Base-by-base conservation (phyloP, 2,888 invertebrate genomes). In the Rotaria macrura region DNA sequence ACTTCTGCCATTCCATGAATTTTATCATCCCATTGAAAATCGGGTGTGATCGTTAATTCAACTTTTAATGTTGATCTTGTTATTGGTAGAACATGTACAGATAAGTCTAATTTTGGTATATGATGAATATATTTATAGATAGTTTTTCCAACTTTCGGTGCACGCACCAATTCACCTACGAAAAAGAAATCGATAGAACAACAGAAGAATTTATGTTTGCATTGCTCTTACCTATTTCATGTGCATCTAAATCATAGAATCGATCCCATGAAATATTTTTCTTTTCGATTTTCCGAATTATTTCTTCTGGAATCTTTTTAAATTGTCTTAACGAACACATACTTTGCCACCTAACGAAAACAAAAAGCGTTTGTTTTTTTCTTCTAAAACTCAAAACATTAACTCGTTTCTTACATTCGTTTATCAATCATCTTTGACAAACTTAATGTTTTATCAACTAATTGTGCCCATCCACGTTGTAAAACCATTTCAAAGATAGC, bases 1-100 rank as follows among this genome's bases (percentile, higher is more conserved):
- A 72, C 79, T 43, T 92, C 92, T 7, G 94, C 92, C 85, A 93
- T 92, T 49, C 94, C 94, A 89, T 93, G 93, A 43, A 95, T 92
- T 92, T 97, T 97, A 87, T 97, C 97, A 88, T 99, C 98, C 99
- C 99, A 99, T 89, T 97, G 96, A 91, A 99, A 99, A 91, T 99
- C 98, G 0, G 99, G 98, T 0, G 96, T 96, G 87, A 99, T 95
- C 0, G 97, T 97, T 29, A 99, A 92, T 91, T 99, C 98, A 0
- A 99, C 96, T 85, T 96, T 93, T 38, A 99, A 92, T 0, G 97
- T 98, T 29, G 92, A 92, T 86, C 93, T 90, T 0, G 99, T 99
- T 87, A 99, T 96, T 0, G 99, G 99, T 90, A 98, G 97, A 88
- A 99, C 96, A 90, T 98, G 96, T 0, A 98, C 97, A 0, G 96